A percentile compares a stretch with the other conserved stretches of the same genome.
Evolutionary conservation across 2,888 invertebrate genomes (phyloP).

Genomic region (Cephus runcator): DNA sequence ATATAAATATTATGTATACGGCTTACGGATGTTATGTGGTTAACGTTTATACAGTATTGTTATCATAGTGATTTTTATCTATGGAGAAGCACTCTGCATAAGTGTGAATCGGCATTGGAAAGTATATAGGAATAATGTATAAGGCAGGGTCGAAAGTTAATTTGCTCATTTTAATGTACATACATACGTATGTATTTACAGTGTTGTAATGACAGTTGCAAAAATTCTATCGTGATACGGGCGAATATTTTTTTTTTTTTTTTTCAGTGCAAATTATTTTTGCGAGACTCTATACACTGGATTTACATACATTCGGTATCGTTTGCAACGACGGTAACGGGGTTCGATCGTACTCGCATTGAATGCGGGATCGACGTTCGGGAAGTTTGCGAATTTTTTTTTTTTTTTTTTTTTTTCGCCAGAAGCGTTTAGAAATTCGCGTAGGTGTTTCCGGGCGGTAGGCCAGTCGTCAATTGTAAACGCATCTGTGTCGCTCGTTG

Average conservation of each 20-base stretch:
- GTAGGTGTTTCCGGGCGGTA: slow-evolving; percentile 20
- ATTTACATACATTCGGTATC: neutral
- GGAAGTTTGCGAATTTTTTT: slow-evolving; percentile 4
- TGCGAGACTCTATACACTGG: neutral
- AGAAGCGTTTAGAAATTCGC: slow-evolving; percentile 37
- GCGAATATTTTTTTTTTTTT: neutral
- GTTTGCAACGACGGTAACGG: neutral
- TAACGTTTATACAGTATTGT: neutral
- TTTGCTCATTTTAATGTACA: neutral
- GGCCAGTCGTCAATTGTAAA: slow-evolving; percentile 25
- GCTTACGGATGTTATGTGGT: no score
- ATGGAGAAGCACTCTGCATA: neutral
- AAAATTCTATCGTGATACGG: neutral
- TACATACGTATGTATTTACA: neutral
- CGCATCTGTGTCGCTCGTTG: no score
- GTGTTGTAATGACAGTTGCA: neutral
- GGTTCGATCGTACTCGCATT: neutral
- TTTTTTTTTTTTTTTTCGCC: slow-evolving; percentile 18
- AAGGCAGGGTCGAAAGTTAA: neutral
- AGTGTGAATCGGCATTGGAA: neutral
- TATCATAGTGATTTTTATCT: neutral
- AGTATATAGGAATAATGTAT: neutral
- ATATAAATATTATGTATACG: neutral
- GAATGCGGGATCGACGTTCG: slow-evolving; percentile 26
- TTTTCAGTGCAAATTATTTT: neutral